phyloP scores from a whole-genome alignment of 2,113 vertebrate genomes.

The Tetrax tetrax region DNA sequence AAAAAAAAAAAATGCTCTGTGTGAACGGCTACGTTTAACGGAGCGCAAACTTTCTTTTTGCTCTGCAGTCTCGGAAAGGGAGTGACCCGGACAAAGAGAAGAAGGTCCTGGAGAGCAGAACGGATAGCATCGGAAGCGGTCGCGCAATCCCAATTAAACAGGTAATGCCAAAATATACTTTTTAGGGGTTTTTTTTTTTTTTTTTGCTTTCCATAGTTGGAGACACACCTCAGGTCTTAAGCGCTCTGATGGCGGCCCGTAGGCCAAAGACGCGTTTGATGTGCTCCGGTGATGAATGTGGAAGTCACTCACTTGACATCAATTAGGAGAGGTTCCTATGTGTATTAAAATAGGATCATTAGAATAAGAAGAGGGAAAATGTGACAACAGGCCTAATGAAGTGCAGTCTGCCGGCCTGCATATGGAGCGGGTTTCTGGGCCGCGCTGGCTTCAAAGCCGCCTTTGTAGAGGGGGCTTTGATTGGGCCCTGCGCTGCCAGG shows the following conservation, averaged over 20 bases:
- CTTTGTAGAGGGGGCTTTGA: conserved; percentile 84
- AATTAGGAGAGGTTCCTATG: conserved; percentile 91
- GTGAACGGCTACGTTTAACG: neutral
- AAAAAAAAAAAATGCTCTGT: neutral
- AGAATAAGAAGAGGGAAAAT: conserved; percentile 88
- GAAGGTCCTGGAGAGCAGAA: conserved; percentile 92
- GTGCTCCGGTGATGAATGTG: conserved; percentile 85
- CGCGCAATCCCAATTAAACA: conserved; percentile 99
- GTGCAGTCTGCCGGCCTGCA: conserved; percentile 82
- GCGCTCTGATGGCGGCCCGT: neutral
- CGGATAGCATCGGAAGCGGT: conserved; percentile 98
- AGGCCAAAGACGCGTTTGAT: conserved; percentile 73
- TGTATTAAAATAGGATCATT: conserved; percentile 93
- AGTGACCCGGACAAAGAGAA: conserved; percentile 98
- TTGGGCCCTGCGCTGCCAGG: conserved; percentile 76
- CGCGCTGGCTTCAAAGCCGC: conserved; percentile 82
- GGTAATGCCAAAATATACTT: conserved; percentile 81
- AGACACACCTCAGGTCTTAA: conserved; percentile 67
- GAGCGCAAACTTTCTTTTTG: conserved; percentile 74
- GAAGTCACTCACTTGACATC: conserved; percentile 98
- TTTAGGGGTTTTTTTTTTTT: neutral
- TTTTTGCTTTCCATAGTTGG: conserved; percentile 35
- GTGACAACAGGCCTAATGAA: conserved; percentile 86
- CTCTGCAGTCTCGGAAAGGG: conserved; percentile 94
- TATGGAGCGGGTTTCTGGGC: conserved; percentile 77